A percentile compares a stretch with the other conserved stretches of the same genome.
phyloP scores from a whole-genome alignment of 2,888 invertebrate species.

The Ennomos fuscantarius region DNA sequence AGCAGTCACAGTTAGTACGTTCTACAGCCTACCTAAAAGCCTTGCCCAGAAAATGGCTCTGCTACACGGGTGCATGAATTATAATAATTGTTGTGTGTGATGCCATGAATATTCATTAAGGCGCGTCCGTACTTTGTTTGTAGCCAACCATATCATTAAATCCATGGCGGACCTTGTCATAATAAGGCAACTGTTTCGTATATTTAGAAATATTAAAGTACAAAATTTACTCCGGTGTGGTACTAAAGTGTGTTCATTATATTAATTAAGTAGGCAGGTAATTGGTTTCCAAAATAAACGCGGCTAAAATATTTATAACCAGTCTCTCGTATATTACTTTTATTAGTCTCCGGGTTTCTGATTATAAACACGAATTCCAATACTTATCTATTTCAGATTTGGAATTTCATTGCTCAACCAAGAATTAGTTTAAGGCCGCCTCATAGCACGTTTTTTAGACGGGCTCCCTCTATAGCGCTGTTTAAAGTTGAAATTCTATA shows the following conservation, averaged over 20 bases:
- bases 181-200: neutral
- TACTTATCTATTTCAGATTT: no score
- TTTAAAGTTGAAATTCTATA: no score
- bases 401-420: no score
- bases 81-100: constrained; percentile 11
- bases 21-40: constrained; percentile 11
- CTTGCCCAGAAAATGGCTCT: constrained; percentile 13
- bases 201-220: neutral
- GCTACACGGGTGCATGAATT: constrained; percentile 16
- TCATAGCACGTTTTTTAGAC: no score
- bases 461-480: no score
- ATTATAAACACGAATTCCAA: no score
- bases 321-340: no score
- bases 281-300: no score
- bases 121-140: constrained; percentile 8
- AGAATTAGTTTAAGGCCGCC: no score
- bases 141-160: constrained; percentile 2
- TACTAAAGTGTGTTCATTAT: neutral
- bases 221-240: neutral
- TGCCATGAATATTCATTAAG: constrained; percentile 17
- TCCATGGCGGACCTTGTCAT: constrained; percentile 1
- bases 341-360: no score
- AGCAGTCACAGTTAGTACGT: neutral
- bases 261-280: no score
- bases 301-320: no score